These are phyloP conservation scores for Larimichthys crocea DNA, from an alignment of 2,113 vertebrate species.

Conservation along the genomic window DNA sequence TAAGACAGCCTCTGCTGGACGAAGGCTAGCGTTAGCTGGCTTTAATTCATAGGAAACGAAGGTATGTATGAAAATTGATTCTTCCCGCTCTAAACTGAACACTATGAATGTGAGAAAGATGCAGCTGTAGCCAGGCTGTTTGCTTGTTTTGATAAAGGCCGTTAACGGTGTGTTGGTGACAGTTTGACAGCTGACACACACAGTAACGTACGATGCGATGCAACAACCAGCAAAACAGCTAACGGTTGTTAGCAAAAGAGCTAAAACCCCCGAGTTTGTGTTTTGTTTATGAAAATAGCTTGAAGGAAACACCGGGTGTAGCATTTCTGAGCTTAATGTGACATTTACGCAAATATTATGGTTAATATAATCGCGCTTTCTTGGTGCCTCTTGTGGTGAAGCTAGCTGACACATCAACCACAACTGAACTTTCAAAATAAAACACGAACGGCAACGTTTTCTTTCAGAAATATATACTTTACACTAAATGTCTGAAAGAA, in stretches of 20 bases:
- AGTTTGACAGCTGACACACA: conserved; percentile 59
- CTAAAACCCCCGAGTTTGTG: neutral
- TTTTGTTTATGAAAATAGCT: neutral
- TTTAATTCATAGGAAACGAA: conserved; percentile 45
- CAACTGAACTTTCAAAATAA: conserved; percentile 53
- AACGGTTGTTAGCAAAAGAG: neutral
- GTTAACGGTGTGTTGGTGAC: neutral
- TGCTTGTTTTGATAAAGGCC: neutral
- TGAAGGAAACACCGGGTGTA: neutral
- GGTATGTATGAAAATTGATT: conserved; percentile 49
- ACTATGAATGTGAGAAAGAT: neutral
- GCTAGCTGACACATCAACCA: neutral
- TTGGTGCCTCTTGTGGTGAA: conserved; percentile 18
- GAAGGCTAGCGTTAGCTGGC: conserved; percentile 53
- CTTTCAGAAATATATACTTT: neutral
- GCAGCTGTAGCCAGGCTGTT: fast-evolving
- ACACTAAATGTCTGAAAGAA: neutral
- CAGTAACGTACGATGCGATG: conserved; percentile 25
- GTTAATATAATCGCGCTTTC: conserved; percentile 28
- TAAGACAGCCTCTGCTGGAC: fast-evolving
- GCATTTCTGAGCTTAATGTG: fast-evolving
- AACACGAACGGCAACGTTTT: neutral
- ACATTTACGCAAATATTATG: conserved; percentile 7
- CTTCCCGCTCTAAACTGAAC: neutral
- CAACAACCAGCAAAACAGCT: conserved; percentile 25